A percentile compares a stretch with the other conserved stretches of the same genome.
Evolutionary conservation across 2,888 invertebrate species (phyloP).

Genomic region (Tenthredo scrophulariae): DNA sequence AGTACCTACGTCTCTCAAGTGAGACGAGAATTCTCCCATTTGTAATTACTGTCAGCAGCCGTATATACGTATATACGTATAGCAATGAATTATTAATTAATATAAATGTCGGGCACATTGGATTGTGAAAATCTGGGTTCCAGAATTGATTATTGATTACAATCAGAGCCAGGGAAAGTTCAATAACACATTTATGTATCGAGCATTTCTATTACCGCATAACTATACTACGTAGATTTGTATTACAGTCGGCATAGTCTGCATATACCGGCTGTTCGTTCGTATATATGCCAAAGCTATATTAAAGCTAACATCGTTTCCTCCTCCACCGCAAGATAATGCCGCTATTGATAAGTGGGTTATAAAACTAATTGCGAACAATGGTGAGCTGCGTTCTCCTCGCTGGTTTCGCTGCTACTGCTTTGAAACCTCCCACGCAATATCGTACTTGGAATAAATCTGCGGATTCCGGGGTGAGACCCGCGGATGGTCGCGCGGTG

Average conservation of each 20-base stretch:
- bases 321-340: constrained; percentile 38
- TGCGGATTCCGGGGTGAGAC: background rate
- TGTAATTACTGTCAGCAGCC: background rate
- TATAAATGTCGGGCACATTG: background rate
- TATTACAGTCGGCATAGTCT: background rate
- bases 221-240: background rate
- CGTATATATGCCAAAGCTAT: background rate
- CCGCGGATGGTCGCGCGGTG: constrained; percentile 9
- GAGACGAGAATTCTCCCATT: background rate
- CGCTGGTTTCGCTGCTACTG: constrained; percentile 9
- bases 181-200: constrained; percentile 21
- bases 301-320: constrained; percentile 40
- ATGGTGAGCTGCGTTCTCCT: constrained; percentile 8
- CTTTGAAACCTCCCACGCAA: constrained; percentile 8
- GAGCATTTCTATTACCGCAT: constrained; percentile 7
- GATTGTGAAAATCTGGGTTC: background rate
- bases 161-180: background rate
- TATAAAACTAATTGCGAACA: constrained; percentile 52
- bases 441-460: constrained; percentile 43
- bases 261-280: background rate
- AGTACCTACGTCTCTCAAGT: constrained; percentile 8
- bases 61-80: background rate
- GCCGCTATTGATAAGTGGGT: constrained; percentile 50
- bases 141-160: constrained; percentile 1
- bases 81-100: background rate